Percentiles rank a stretch among this genome's conserved stretches.
phyloP scores from a whole-genome alignment of 2,113 vertebrate species.

The Leuciscus idus region DNA sequence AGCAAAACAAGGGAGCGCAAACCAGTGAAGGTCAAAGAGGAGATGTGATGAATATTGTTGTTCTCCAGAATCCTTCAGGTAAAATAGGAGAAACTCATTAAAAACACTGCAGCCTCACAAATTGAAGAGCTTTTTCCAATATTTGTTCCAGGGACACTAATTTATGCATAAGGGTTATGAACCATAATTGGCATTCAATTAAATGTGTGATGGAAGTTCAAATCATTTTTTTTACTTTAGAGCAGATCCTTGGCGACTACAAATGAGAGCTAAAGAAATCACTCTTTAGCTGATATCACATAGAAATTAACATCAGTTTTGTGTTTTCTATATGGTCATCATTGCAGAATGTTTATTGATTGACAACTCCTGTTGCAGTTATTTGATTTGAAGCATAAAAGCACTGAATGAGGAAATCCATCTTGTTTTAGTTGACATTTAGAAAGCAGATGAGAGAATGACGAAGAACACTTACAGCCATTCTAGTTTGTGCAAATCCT shows the following conservation, averaged over 20 bases:
- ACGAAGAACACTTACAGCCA: conserved; percentile 87
- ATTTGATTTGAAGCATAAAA: background rate
- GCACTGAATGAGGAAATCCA: background rate
- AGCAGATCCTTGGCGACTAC: background rate
- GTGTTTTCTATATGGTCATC: background rate
- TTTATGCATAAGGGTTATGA: conserved; percentile 16
- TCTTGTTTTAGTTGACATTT: background rate
- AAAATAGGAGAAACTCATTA: conserved; percentile 31
- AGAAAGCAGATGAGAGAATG: background rate
- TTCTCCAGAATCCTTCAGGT: conserved; percentile 90
- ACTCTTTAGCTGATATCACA: background rate
- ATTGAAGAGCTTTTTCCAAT: background rate
- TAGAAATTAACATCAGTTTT: background rate
- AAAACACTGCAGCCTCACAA: conserved; percentile 19
- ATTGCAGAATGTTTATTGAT: background rate
- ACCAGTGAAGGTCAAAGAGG: conserved; percentile 88
- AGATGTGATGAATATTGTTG: conserved; percentile 88
- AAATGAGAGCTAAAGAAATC: background rate
- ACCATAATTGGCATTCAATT: conserved; percentile 35
- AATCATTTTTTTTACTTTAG: background rate
- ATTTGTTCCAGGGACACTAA: conserved; percentile 13
- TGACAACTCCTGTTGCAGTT: background rate
- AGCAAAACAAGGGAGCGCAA: conserved; percentile 90
- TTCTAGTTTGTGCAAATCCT: conserved; percentile 88
- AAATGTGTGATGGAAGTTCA: conserved; percentile 4